These are phyloP conservation scores for Karalla daura DNA, from an alignment of 2,797 vertebrate genomes.

Conservation along the genomic window DNA sequence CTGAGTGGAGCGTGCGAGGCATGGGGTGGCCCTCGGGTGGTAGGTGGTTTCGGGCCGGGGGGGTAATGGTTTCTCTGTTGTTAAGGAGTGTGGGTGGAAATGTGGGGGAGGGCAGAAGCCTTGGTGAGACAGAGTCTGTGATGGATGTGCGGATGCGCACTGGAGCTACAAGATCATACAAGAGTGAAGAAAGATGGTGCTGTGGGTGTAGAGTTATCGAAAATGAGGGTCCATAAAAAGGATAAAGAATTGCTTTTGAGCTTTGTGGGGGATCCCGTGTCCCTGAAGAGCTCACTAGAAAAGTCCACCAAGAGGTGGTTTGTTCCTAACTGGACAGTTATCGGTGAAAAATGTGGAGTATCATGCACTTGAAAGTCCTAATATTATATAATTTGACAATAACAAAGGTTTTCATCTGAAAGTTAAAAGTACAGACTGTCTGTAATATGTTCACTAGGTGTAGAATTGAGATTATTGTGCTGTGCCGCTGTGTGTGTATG, in stretches of 20 bases:
- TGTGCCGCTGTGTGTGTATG: background rate
- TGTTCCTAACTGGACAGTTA: conserved; percentile 1
- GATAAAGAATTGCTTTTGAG: background rate
- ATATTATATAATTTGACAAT: background rate
- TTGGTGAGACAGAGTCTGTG: conserved; percentile 5
- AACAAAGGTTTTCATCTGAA: background rate
- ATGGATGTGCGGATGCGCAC: conserved; percentile 3
- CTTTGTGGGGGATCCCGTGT: conserved; percentile 33
- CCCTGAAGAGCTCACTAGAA: conserved; percentile 35
- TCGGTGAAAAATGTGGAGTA: background rate
- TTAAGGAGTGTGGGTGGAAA: conserved; percentile 36
- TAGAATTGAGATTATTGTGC: background rate
- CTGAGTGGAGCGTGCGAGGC: conserved; percentile 79
- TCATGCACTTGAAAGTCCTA: background rate
- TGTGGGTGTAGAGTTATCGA: conserved; percentile 20
- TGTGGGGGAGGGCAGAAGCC: conserved; percentile 12
- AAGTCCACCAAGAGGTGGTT: conserved; percentile 27
- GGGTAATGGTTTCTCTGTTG: conserved; percentile 30
- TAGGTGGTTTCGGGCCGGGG: conserved; percentile 35
- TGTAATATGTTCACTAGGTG: conserved; percentile 1
- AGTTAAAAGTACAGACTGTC: conserved; percentile 1
- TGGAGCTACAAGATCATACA: conserved; percentile 1
- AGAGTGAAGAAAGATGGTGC: conserved; percentile 24
- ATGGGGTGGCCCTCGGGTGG: conserved; percentile 68
- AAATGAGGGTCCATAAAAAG: background rate